Evolutionary conservation across 2,888 invertebrate species (phyloP).

Genomic region (Poecilus cupreus): DNA sequence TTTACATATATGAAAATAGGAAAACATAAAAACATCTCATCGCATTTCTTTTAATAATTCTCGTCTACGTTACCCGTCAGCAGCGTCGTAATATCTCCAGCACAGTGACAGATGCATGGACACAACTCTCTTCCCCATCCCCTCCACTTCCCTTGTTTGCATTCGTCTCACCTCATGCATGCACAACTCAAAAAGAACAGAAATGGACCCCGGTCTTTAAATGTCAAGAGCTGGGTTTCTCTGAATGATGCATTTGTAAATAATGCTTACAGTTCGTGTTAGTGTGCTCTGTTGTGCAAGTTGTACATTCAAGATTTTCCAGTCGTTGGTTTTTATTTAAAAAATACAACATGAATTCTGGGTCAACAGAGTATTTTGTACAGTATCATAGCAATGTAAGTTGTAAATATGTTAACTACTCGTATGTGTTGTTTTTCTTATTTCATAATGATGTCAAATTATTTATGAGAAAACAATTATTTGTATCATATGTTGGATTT

Average conservation of each 20-base stretch:
- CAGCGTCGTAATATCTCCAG: background rate
- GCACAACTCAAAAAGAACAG: background rate
- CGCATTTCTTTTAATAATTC: background rate
- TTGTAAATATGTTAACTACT: no score
- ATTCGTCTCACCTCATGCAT: constrained; percentile 12
- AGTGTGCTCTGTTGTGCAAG: background rate
- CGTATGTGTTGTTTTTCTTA: no score
- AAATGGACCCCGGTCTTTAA: background rate
- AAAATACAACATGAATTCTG: background rate
- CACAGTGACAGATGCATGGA: constrained; percentile 3
- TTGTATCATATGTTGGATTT: no score
- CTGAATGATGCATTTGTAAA: constrained; percentile 7
- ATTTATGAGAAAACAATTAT: no score
- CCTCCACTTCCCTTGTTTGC: background rate
- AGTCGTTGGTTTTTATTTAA: background rate
- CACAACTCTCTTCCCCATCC: background rate
- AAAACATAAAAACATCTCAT: background rate
- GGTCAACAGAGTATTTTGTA: no score
- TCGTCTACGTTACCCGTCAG: background rate
- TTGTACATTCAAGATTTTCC: background rate
- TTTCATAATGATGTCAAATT: no score
- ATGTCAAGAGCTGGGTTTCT: background rate
- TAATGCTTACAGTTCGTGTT: background rate
- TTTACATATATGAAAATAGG: no score
- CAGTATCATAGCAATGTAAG: no score